A percentile compares a stretch with the other conserved stretches of the same genome.
Conservation (phyloP, 2,113 vertebrate genomes). For the Alouatta palliata region DNA sequence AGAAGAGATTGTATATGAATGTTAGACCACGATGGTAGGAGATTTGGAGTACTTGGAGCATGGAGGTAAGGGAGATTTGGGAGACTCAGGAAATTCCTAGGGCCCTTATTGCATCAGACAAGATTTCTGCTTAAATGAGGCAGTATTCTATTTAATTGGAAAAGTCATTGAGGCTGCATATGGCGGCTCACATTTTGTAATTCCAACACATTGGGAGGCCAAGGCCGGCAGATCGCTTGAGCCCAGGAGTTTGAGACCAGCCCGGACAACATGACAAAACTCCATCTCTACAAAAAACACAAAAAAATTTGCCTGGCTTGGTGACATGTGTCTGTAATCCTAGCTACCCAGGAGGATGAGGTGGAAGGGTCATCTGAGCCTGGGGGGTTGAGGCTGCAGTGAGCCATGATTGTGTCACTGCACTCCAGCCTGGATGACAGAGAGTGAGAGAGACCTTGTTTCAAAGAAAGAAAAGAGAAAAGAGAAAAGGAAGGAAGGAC, state of each 20-base stretch:
- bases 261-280: background rate
- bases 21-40: background rate
- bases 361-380: background rate
- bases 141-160: background rate
- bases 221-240: background rate
- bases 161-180: background rate
- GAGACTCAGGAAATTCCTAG: background rate
- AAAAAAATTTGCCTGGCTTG: background rate
- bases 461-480: background rate
- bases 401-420: background rate
- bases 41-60: background rate
- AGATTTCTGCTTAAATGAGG: background rate
- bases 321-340: background rate
- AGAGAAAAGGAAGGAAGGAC: too few relatives aligned
- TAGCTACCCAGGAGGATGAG: background rate
- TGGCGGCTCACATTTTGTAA: background rate
- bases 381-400: background rate
- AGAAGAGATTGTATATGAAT: background rate
- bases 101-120: background rate
- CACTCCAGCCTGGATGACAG: background rate
- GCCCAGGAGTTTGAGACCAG: background rate
- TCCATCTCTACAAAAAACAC: background rate
- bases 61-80: background rate
- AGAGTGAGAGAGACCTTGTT: background rate
- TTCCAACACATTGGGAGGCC: background rate